phyloP scores from a whole-genome alignment of 2,888 invertebrate genomes.

The Vannuccia rotundouncinata region DNA sequence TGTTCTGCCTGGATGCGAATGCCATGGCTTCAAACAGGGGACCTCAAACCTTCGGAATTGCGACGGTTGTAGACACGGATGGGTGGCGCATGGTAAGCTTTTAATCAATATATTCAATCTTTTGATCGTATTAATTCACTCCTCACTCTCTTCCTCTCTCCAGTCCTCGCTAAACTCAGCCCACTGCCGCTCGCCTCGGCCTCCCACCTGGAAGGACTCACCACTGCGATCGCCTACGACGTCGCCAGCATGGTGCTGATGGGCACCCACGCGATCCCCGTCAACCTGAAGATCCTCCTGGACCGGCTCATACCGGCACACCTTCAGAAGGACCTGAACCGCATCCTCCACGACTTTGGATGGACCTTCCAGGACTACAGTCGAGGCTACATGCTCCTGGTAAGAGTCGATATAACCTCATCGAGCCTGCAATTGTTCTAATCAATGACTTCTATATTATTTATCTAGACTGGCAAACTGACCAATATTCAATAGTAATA shows the following conservation, averaged over 20 bases:
- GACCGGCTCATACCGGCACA: conserved; percentile 69
- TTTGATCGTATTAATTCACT: too few relatives aligned
- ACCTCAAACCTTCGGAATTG: conserved; percentile 65
- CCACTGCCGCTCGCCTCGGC: neutral
- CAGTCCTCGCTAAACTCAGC: conserved; percentile 4
- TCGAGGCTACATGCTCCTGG: conserved; percentile 71
- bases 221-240: conserved; percentile 55
- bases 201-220: conserved; percentile 3
- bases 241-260: conserved; percentile 70
- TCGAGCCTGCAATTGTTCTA: too few relatives aligned
- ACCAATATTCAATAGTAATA: too few relatives aligned
- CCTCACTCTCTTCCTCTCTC: too few relatives aligned
- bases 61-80: conserved; percentile 68
- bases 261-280: conserved; percentile 70
- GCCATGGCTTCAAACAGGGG: conserved; percentile 67
- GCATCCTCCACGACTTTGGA: conserved; percentile 68
- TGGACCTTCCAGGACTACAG: conserved; percentile 73
- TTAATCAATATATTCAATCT: too few relatives aligned
- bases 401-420: conserved; percentile 58
- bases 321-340: conserved; percentile 67
- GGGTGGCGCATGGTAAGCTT: conserved; percentile 69
- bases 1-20: conserved; percentile 65
- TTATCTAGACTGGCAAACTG: too few relatives aligned
- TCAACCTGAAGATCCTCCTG: conserved; percentile 68
- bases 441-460: too few relatives aligned